Conservation (phyloP, 2,888 invertebrate species). For the Azorinus chamasolen region DNA sequence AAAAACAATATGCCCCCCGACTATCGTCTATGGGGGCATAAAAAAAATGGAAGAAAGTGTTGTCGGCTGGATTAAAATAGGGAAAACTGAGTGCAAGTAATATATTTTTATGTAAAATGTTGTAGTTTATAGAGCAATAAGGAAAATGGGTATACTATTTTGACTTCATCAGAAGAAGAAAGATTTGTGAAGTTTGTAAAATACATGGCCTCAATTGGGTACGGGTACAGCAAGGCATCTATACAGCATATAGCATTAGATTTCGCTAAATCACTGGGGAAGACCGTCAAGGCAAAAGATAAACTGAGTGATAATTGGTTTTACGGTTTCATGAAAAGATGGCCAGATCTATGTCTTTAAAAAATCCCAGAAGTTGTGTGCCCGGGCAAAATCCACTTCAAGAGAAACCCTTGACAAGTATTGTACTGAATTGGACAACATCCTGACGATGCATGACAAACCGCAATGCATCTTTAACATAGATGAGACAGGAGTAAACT, state of each 20-base stretch:
- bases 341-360: slow-evolving; percentile 13
- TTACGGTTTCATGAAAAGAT: slow-evolving; percentile 32
- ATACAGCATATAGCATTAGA: slow-evolving; percentile 24
- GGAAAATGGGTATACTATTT: too few species aligned
- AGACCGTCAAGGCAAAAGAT: slow-evolving; percentile 4
- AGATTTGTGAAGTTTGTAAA: slow-evolving; percentile 2
- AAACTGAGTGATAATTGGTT: slow-evolving; percentile 45
- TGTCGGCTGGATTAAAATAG: too few species aligned
- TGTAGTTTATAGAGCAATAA: too few species aligned
- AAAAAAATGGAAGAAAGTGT: too few species aligned
- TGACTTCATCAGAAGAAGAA: slow-evolving; percentile 13
- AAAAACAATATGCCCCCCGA: too few species aligned
- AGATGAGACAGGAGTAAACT: slow-evolving; percentile 43
- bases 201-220: slow-evolving; percentile 29
- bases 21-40: too few species aligned
- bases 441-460: slow-evolving; percentile 12
- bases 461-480: neutral
- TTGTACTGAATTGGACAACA: slow-evolving; percentile 14
- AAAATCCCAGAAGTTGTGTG: slow-evolving; percentile 7
- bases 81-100: too few species aligned
- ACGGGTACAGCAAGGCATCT: slow-evolving; percentile 13
- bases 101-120: too few species aligned
- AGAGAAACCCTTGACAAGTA: slow-evolving; percentile 16
- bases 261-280: slow-evolving; percentile 7
- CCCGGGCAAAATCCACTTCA: slow-evolving; percentile 17